These are phyloP conservation scores for Siphlonurus alternatus DNA, from an alignment of 2,888 invertebrate species.

Conservation along the genomic window DNA sequence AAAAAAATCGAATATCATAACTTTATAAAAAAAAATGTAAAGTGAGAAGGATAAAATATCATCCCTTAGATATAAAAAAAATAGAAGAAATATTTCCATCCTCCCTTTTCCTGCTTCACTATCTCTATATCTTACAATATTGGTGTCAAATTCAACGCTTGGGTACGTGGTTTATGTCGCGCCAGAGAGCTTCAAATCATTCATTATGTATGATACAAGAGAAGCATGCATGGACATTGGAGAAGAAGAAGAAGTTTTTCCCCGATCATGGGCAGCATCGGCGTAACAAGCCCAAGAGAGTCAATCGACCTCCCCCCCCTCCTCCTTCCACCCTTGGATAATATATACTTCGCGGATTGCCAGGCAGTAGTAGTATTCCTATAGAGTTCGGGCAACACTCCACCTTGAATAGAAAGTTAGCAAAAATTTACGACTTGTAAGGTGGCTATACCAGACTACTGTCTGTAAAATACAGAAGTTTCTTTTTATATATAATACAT, in stretches of 20 bases:
- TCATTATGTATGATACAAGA: conserved; percentile 1
- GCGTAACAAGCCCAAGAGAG: background rate
- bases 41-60: background rate
- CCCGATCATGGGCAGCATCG: background rate
- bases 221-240: background rate
- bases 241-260: background rate
- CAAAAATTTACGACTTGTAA: background rate
- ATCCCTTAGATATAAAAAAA: background rate
- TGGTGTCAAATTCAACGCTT: background rate
- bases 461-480: background rate
- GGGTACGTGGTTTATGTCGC: conserved; percentile 2
- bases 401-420: background rate
- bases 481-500: background rate
- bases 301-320: background rate
- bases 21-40: background rate
- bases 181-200: conserved; percentile 2
- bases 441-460: background rate
- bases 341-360: background rate
- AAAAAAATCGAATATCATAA: background rate
- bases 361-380: background rate
- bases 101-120: background rate
- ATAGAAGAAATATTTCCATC: background rate
- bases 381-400: no score
- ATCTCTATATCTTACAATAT: background rate
- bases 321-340: background rate